Evolutionary conservation across 2,113 vertebrate genomes (phyloP).

Genomic region (Lycocorax pyrrhopterus): DNA sequence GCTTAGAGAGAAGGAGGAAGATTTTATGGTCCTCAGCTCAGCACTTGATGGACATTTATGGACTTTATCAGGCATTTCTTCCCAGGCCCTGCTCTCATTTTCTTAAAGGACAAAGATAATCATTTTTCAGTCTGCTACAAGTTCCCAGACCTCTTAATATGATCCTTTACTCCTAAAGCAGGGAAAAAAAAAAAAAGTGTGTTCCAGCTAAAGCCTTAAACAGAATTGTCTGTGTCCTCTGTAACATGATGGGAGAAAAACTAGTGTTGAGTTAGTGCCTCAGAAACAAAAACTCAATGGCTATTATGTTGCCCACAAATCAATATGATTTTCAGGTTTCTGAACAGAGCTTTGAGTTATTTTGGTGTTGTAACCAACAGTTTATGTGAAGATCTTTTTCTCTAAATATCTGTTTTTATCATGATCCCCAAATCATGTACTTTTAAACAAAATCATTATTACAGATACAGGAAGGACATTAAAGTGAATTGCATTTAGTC

Average conservation of each 20-base stretch:
- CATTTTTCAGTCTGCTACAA: neutral
- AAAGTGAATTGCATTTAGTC: neutral
- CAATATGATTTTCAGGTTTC: neutral
- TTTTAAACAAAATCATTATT: neutral
- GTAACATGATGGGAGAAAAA: neutral
- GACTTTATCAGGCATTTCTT: neutral
- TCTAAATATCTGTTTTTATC: neutral
- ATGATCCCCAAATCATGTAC: neutral
- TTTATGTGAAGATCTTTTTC: neutral
- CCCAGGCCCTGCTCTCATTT: neutral
- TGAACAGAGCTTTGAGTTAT: neutral
- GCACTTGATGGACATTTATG: neutral
- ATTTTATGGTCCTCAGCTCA: neutral
- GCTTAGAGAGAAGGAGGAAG: neutral
- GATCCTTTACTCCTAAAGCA: neutral
- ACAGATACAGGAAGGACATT: neutral
- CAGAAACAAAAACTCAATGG: neutral
- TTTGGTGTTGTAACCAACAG: neutral
- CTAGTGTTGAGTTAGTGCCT: neutral
- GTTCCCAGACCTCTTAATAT: neutral
- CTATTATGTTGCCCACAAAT: neutral
- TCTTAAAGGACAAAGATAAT: neutral
- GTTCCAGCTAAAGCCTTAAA: neutral
- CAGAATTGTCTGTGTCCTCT: neutral
- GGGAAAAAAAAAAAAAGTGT: neutral